Percentiles rank a stretch among this genome's conserved stretches.
Evolutionary conservation across 2,113 vertebrate species (phyloP).

Genomic region (Rhinopomastus cyanomelas): DNA sequence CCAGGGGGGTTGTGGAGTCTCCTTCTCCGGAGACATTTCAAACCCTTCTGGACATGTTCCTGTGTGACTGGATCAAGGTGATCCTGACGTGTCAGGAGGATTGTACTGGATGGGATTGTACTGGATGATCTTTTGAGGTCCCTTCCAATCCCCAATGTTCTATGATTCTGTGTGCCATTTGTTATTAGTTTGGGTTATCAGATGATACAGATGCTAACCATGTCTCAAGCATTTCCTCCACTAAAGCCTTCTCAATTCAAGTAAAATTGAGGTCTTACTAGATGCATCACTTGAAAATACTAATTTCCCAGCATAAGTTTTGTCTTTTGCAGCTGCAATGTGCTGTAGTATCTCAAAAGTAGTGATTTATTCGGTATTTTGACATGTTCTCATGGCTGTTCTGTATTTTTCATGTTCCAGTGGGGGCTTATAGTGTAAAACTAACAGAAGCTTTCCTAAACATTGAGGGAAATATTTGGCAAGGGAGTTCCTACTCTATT

Average conservation of each 20-base stretch:
- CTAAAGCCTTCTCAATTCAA: neutral
- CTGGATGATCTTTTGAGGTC: no score
- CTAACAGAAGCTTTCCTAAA: neutral
- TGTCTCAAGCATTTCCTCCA: neutral
- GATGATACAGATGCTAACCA: neutral
- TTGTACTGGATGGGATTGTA: no score
- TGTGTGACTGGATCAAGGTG: no score
- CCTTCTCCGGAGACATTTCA: no score
- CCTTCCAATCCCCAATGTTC: no score
- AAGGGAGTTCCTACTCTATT: neutral
- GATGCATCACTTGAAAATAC: neutral
- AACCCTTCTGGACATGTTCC: no score
- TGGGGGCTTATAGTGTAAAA: neutral
- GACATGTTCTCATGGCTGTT: neutral
- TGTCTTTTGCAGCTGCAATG: neutral
- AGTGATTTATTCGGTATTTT: neutral
- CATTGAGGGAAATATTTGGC: neutral
- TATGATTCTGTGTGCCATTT: no score
- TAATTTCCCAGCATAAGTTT: neutral
- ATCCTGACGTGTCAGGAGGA: no score
- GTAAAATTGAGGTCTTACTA: neutral
- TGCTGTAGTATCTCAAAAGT: neutral
- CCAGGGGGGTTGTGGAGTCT: no score
- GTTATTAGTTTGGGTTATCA: neutral
- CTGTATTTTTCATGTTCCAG: neutral